Base-by-base conservation (phyloP, 53 echinoderm and acorn worm species). In the Luidia sarsii region DNA sequence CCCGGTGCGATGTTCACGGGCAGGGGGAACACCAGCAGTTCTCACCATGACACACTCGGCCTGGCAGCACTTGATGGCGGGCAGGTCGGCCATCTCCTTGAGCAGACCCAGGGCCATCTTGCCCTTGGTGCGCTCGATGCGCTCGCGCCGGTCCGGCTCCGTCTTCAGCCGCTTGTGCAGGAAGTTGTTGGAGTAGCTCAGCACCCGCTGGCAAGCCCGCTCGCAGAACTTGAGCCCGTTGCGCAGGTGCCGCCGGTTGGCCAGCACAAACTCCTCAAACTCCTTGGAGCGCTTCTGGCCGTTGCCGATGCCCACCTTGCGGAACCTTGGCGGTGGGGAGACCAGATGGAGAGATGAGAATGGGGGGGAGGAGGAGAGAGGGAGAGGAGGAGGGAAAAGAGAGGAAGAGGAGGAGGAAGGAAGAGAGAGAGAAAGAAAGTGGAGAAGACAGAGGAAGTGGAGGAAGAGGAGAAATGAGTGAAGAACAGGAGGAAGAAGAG, bases 141-240 rank as follows among this genome's bases (percentile, higher is more conserved):
- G 68, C 75, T 83, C 80, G 5, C 83, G 50, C 59, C 87, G 80
- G 23, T 67, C 82, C 7, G 95, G 95, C 61, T 99, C 99, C 9
- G 93, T 94, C 72, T 99, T 99, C 46, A 99, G 82, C 30, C 69
- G 80, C 89, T 94, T 94, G 82, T 99, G 99, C 57, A 99, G 79
- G 80, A 99, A 99, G 89, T 99, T 99, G 80, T 99, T 99, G 66
- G 99, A 99, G 79, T 99, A 99, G 84, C 83, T 75, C 24, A 99
- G 85, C 53, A 99, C 84, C 25, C 94, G 81, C 80, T 99, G 90
- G 64, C 85, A 85, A 25, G 99, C 99, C 16, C 90, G 89, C 72
- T 99, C 99, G 41, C 99, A 99, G 41, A 99, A 88, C 33, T 94
- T 87, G 8, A 99, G 79, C 38, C 91, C 82, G 48, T 91, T 85